Evolutionary conservation across 2,797 vertebrate genomes (phyloP), one percentile per base, ranked within the genome.

Genomic region (Dermochelys coriacea): DNA sequence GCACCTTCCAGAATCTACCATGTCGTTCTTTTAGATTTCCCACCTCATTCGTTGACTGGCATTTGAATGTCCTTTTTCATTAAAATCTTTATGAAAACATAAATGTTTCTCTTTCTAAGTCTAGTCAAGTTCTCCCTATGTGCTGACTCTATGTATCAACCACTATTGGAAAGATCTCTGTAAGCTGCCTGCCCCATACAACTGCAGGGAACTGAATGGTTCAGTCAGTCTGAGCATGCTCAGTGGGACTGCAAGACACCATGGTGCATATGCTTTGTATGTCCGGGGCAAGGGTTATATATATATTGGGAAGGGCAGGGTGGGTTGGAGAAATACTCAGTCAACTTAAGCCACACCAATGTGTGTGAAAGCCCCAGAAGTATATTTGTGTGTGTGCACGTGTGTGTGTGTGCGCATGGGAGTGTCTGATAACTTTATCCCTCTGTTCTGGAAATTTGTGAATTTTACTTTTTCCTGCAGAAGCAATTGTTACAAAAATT

Each of bases 181-280:
- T 84, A 93, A 94, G 77, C 96, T 96, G 95, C 94, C 96, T 96
- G 95, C 97, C 96, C 88, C 96, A 95, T 97, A 77, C 95, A 87
- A 95, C 90, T 75, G 85, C 93, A 84, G 91, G 37, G 95, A 96
- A 92, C 78, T 80, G 85, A 86, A 94, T 57, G 97, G 94, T 95
- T 96, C 96, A 97, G 95, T 96, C 97, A 86, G 85, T 84, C 71
- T 19, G 93, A 97, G 98, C 98, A 94, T 97, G 98, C 97, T 97
- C 95, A 27, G 93, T 96, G 97, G 97, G 97, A 96, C 97, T 97
- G 95, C 96, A 94, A 88, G 80, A 91, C 96, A 91, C 97, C 96
- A 8, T 96, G 97, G 97, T 97, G 98, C 97, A 95, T 96, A 96
- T 80, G 96, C 98, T 98, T 97, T 98, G 97, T 98, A 98, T 96